phyloP scores from a whole-genome alignment of 2,888 invertebrate genomes.

The Carcina quercana region DNA sequence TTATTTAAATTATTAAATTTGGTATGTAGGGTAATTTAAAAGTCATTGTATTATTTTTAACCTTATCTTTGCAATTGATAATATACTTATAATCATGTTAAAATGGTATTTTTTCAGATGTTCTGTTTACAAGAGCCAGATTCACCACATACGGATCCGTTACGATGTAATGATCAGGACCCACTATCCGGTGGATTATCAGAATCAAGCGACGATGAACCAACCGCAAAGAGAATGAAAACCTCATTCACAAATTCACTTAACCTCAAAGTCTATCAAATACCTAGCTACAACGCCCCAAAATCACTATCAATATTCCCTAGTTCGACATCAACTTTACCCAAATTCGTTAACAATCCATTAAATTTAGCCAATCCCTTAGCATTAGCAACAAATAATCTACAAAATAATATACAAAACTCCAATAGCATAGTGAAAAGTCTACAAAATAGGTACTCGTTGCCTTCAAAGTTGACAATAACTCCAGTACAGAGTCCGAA shows the following conservation, averaged over 20 bases:
- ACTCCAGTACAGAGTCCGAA: conserved; percentile 40
- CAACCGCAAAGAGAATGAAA: conserved; percentile 46
- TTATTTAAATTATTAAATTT: no score
- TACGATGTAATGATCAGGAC: conserved; percentile 36
- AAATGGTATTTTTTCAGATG: conserved; percentile 48
- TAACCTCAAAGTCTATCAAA: conserved; percentile 61
- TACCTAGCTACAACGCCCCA: conserved; percentile 53
- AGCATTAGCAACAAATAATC: conserved; percentile 36
- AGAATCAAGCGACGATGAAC: conserved; percentile 58
- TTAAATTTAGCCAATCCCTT: conserved; percentile 57
- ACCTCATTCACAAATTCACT: conserved; percentile 34
- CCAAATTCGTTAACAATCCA: conserved; percentile 62
- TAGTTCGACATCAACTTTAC: conserved; percentile 30
- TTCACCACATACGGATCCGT: conserved; percentile 40
- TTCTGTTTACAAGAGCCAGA: conserved; percentile 63
- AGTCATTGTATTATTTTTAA: background rate
- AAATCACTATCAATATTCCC: conserved; percentile 52
- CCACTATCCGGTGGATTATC: conserved; percentile 29
- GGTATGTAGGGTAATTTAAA: background rate
- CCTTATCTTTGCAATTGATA: no score
- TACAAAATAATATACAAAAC: conserved; percentile 19
- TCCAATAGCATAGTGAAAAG: conserved; percentile 48
- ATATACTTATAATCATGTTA: no score
- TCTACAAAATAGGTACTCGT: conserved; percentile 46
- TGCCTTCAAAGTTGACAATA: conserved; percentile 55